Base-by-base conservation (phyloP, 2,888 invertebrate species). In the Chymomyza fuscimana region DNA sequence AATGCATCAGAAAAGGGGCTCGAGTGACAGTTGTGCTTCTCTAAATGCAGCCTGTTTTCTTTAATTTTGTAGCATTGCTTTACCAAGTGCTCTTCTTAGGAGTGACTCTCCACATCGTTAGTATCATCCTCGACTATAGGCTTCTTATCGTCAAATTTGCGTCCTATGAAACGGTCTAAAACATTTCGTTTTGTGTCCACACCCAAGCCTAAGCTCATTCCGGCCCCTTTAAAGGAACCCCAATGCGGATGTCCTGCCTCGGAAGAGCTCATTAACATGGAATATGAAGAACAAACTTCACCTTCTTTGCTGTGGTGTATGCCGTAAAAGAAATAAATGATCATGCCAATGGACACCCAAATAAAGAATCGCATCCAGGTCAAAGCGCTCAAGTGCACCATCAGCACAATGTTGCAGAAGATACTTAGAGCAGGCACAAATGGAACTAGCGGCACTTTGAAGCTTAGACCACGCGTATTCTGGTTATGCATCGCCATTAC, bases 281-380 rank as follows among this genome's bases (percentile, higher is more conserved):
- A 94, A 87, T 95, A 95, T 29, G 93, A 94, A 15, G 93, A 93
- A 68, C 90, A 90, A 0, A 82, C 79, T 54, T 94, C 94, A 51
- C 96, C 95, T 81, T 96, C 94, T 90, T 96, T 96, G 91, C 97
- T 97, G 90, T 97, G 95, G 88, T 96, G 95, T 72, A 97, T 96
- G 5, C 97, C 97, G 90, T 97, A 97, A 1, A 96, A 92, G 92
- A 97, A 96, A 90, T 97, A 97, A 6, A 97, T 94, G 32, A 96
- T 92, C 90, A 97, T 91, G 94, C 97, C 97, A 70, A 97, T 90
- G 58, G 95, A 93, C 94, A 97, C 96, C 97, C 97, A 97, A 60
- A 96, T 94, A 80, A 96, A 94, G 89, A 97, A 97, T 52, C 97
- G 93, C 5, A 96, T 92, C 97, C 97, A 97, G 0, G 97, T 97